Evolutionary conservation across 2,888 invertebrate species (phyloP).

Genomic region (Allolobophora icterica): DNA sequence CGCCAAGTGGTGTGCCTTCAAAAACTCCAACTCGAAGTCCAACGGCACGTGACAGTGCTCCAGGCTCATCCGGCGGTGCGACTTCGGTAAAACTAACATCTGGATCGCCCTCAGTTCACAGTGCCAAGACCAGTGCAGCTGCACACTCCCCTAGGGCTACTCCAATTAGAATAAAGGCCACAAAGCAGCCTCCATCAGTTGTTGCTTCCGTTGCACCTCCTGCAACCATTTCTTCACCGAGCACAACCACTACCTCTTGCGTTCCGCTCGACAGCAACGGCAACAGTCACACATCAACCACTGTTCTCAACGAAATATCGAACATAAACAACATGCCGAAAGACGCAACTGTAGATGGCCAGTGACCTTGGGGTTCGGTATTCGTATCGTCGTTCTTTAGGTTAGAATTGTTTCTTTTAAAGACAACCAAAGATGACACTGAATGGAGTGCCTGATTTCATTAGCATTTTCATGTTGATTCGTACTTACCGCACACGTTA

Average conservation of each 20-base stretch:
- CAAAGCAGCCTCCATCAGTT: neutral
- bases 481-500: neutral
- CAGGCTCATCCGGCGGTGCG: neutral
- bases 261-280: conserved; percentile 22
- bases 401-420: conserved; percentile 3
- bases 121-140: conserved; percentile 2
- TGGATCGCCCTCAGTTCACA: neutral
- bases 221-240: neutral
- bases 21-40: conserved; percentile 19
- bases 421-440: conserved; percentile 17
- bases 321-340: conserved; percentile 3
- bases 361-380: neutral
- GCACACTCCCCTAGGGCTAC: neutral
- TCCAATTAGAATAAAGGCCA: neutral
- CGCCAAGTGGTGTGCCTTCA: neutral
- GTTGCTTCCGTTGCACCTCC: neutral
- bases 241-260: neutral
- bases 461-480: neutral
- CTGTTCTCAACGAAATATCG: neutral
- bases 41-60: neutral
- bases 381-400: neutral
- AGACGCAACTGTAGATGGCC: neutral
- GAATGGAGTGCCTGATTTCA: neutral
- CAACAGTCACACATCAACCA: neutral
- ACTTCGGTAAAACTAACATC: neutral